Evolutionary conservation across 2,888 invertebrate genomes (phyloP), one percentile per base, ranked within the genome.

Genomic region (Hemithea aestivaria): DNA sequence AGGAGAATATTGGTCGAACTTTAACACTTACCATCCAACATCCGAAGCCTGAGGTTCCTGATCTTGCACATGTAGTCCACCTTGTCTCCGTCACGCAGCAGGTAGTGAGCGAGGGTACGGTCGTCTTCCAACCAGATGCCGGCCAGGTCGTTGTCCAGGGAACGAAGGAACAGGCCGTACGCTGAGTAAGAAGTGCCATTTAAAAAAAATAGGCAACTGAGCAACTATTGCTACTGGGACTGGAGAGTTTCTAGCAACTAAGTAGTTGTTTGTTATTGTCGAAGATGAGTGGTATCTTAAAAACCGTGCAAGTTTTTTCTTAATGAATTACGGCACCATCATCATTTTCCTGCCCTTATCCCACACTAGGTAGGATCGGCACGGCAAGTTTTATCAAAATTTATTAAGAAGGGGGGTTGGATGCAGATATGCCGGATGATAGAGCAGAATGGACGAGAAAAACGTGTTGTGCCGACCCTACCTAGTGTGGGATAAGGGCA

Each of bases 71-170:
- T 91, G 82, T 97, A 99, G 69, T 98, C 97, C 49, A 99, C 79
- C 11, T 94, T 89, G 79, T 99, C 98, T 58, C 96, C 96, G 73
- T 96, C 96, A 57, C 96, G 90, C 41, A 99, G 90, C 67, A 99
- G 92, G 80, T 99, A 99, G 82, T 98, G 98, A 69, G 97, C 97
- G 51, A 99, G 88, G 53, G 93, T 93, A 41, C 97, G 90, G 26
- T 93, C 94, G 7, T 93, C 91, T 71, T 99, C 98, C 72, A 99
- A 87, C 99, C 99, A 99, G 8, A 98, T 94, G 27, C 98, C 97
- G 53, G 96, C 94, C 68, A 94, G 93, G 27, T 93, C 93, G 68
- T 97, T 96, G 64, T 98, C 98, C 59, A 96, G 96, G 2, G 96
- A 92, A 10, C 97, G 93, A 57, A 99, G 90, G 82, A 99, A 99